These are phyloP conservation scores for Strigops habroptila DNA, from an alignment of 2,113 vertebrate species.

Conservation along the genomic window DNA sequence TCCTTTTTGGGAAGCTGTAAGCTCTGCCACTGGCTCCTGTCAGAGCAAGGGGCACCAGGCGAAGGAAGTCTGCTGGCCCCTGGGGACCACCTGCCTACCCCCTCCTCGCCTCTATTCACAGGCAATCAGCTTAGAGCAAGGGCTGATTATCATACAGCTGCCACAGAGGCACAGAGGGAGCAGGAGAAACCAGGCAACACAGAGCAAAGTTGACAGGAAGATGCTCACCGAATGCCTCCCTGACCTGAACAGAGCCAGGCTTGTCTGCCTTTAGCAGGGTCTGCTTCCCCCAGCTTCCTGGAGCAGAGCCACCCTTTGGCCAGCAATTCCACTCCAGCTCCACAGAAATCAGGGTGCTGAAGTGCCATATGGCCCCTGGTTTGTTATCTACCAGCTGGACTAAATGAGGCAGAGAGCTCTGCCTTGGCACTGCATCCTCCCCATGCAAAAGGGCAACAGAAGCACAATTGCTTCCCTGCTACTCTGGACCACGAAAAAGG, in stretches of 20 bases:
- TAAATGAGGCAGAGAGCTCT: background rate
- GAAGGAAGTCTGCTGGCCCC: background rate
- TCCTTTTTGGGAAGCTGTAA: background rate
- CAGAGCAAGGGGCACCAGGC: background rate
- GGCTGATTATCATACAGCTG: slow-evolving; percentile 85
- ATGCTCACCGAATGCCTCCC: background rate
- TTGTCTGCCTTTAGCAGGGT: background rate
- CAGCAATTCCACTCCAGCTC: background rate
- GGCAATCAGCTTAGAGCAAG: slow-evolving; percentile 48
- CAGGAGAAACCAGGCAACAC: background rate
- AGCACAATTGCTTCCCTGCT: background rate
- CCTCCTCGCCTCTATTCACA: slow-evolving; percentile 19
- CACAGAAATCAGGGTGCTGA: accelerated
- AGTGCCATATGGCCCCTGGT: background rate
- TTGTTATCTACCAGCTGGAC: background rate
- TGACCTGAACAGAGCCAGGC: background rate
- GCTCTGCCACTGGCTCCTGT: background rate
- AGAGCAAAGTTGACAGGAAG: background rate
- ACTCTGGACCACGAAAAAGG: accelerated
- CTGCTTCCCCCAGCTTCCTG: background rate
- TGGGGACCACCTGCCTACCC: slow-evolving; percentile 56
- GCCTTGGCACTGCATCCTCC: background rate
- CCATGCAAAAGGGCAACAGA: background rate
- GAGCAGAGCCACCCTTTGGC: background rate
- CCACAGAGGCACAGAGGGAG: background rate